phyloP scores from a whole-genome alignment of 2,113 vertebrate species.

The Struthio camelus region DNA sequence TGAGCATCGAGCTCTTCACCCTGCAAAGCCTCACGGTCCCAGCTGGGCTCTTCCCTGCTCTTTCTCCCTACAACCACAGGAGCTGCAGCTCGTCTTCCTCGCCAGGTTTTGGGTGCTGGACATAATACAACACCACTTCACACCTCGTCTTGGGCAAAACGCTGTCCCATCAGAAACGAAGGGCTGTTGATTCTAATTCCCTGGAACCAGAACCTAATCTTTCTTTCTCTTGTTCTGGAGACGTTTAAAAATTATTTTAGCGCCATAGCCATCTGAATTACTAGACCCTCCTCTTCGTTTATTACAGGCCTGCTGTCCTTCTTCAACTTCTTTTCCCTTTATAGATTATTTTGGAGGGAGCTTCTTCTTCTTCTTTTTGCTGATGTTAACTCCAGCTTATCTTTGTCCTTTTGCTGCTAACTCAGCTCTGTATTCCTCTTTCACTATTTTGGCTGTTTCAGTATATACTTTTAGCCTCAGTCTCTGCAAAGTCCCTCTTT shows the following conservation, averaged over 20 bases:
- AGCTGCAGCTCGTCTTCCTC: background rate
- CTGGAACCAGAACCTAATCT: background rate
- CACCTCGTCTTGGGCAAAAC: background rate
- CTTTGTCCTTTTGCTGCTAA: conserved; percentile 27
- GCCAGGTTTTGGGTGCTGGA: background rate
- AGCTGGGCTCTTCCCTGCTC: background rate
- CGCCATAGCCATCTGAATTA: background rate
- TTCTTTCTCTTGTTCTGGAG: background rate
- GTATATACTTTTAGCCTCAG: background rate
- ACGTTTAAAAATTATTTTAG: conserved; percentile 19
- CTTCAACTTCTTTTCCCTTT: conserved; percentile 34
- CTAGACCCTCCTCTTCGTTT: background rate
- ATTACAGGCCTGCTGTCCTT: background rate
- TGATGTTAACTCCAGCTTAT: conserved; percentile 42
- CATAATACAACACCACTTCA: background rate
- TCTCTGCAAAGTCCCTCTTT: conserved; percentile 21
- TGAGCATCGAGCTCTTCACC: background rate
- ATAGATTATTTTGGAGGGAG: conserved; percentile 24
- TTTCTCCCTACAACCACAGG: background rate
- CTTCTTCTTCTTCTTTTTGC: conserved; percentile 49
- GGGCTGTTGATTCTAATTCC: background rate
- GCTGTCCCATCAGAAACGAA: background rate
- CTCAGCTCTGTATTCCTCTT: conserved; percentile 3
- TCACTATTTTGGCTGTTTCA: background rate
- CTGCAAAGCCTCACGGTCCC: background rate